These are phyloP conservation scores for Zaprionus inermis DNA, from an alignment of 1,140 invertebrate genomes.

Conservation along the genomic window DNA sequence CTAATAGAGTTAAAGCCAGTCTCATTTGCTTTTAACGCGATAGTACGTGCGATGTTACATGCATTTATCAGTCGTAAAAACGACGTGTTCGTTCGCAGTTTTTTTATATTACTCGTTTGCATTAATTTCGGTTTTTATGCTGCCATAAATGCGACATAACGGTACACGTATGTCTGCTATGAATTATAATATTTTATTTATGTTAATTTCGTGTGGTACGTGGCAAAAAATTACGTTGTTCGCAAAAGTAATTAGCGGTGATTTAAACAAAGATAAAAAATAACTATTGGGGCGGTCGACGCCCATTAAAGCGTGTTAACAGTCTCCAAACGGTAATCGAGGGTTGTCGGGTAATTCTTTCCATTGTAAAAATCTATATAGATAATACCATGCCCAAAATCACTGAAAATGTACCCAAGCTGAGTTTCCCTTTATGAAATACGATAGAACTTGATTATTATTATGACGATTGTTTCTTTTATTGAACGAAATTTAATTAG, in stretches of 20 bases:
- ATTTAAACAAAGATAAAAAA: conserved; percentile 30
- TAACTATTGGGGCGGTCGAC: conserved; percentile 2
- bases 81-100: conserved; percentile 4
- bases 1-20: not conserved
- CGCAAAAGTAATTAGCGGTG: conserved; percentile 42
- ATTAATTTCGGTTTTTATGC: conserved; percentile 21
- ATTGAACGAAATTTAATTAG: conserved; percentile 77
- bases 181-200: conserved; percentile 52
- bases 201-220: conserved; percentile 38
- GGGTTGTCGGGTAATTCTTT: not conserved
- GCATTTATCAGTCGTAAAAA: not conserved
- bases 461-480: conserved; percentile 70
- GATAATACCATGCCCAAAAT: not conserved
- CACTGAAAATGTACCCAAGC: not conserved
- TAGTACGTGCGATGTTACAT: not conserved
- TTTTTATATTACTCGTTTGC: not conserved
- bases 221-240: conserved; percentile 24
- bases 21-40: not conserved
- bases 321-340: not conserved
- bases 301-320: conserved; percentile 2
- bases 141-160: conserved; percentile 40
- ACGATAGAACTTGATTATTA: conserved; percentile 31
- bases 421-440: not conserved
- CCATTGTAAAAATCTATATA: not conserved
- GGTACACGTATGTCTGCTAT: conserved; percentile 33